These are phyloP conservation scores for Sinella curviseta DNA, from an alignment of 1,140 invertebrate species.

Conservation along the genomic window DNA sequence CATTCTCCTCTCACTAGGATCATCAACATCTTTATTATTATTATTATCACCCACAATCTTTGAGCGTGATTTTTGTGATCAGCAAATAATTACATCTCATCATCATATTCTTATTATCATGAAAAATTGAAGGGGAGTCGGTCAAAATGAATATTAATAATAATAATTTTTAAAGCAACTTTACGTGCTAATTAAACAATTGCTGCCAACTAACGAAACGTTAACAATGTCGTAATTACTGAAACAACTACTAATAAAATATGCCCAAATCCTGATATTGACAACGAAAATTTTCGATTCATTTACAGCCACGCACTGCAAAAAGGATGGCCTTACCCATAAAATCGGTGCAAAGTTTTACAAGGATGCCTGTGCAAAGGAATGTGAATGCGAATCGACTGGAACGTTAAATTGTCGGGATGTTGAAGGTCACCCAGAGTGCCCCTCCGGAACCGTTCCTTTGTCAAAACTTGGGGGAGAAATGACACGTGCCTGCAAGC, in stretches of 20 bases:
- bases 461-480: conserved; percentile 44
- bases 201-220: no score
- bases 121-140: no score
- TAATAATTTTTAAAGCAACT: not conserved
- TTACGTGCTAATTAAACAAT: not conserved
- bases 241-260: no score
- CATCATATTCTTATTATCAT: no score
- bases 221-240: not conserved
- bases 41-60: no score
- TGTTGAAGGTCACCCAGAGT: conserved; percentile 5
- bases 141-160: no score
- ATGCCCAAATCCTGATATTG: not conserved
- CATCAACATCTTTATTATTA: no score
- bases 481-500: conserved; percentile 46
- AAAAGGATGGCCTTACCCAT: conserved; percentile 35
- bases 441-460: conserved; percentile 38
- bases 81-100: no score
- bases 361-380: conserved; percentile 39
- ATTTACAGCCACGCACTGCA: conserved; percentile 34
- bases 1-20: no score
- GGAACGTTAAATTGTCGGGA: conserved; percentile 39
- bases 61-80: no score
- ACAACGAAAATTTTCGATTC: not conserved
- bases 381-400: conserved; percentile 39
- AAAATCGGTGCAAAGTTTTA: conserved; percentile 40